Evolutionary conservation across 2,797 vertebrate species (phyloP), one percentile per base, ranked within the genome.

Genomic region (Melanotaenia trifasciata): DNA sequence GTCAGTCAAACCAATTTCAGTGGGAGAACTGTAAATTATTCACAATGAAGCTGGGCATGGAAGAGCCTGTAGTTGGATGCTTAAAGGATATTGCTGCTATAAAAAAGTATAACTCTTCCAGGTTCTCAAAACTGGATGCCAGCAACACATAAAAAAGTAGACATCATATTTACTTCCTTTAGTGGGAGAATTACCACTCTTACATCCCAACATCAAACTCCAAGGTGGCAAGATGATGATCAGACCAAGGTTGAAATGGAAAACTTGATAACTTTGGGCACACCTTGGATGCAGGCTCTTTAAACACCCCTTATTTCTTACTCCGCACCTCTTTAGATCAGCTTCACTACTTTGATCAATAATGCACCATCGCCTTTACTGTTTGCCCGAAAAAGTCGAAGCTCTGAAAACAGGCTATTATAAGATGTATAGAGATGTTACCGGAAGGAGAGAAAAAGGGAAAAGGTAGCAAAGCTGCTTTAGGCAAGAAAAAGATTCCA

Each of bases 141-240:
- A 50, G 20, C 2, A 9, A 36, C 18, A n/a, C 24, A 1, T 20
- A 11, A 22, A 7, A 11, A 47, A 50, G 28, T 12, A 7, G 22
- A 61, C 9, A 67, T 18, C 33, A 58, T 28, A 50, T 54, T 61
- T 32, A 65, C 60, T 47, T 70, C 24, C 10, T 47, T 50, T 47
- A 7, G 8, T 50, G 3, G 14, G 45, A 59, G 63, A 74, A 72
- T 81, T 75, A 82, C 66, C 61, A 38, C 45, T 12, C 63, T 75
- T n/a, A 26, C 58, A 53, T 56, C 76, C 74, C 64, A 76, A 82
- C 74, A 79, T 85, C 74, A 76, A 70, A 79, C 50, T 73, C 43
- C 36, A 70, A 71, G 16, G 45, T 14, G 30, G 16, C 20, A 26
- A 43, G 28, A 22, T 26, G 22, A 47, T 47, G 6, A 47, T 47